phyloP scores from a whole-genome alignment of 2,113 vertebrate species.

The Bujurquina vittata region DNA sequence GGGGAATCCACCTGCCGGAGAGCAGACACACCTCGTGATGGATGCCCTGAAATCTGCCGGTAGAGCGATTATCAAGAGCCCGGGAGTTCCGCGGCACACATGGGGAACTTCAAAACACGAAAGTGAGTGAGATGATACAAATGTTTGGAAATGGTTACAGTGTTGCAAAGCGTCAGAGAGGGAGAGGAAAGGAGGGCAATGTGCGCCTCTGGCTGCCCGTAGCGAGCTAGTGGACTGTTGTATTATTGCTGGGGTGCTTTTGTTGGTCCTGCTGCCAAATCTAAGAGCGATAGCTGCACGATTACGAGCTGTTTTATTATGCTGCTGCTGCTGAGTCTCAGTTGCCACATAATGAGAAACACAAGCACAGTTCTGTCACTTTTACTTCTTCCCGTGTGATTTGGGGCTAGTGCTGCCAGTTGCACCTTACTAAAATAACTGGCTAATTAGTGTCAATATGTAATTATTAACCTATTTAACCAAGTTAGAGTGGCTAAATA shows the following conservation, averaged over 20 bases:
- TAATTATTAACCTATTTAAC: not conserved
- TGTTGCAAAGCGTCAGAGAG: not conserved
- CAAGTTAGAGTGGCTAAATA: not conserved
- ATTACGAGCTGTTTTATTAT: not conserved
- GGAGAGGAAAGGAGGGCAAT: conserved; percentile 1
- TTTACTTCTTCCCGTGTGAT: conserved; percentile 1
- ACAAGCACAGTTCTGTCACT: not conserved
- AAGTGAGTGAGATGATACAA: conserved; percentile 76
- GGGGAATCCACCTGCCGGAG: conserved; percentile 65
- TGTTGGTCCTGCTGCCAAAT: conserved; percentile 23
- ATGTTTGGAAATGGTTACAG: not conserved
- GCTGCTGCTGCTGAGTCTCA: not conserved
- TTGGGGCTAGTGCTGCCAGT: not conserved
- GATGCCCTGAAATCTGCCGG: conserved; percentile 88
- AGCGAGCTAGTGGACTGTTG: conserved; percentile 14
- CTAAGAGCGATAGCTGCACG: not conserved
- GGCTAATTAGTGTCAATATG: not conserved
- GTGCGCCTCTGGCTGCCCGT: not conserved
- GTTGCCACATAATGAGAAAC: not conserved
- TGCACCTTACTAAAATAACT: not conserved
- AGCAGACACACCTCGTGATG: conserved; percentile 76
- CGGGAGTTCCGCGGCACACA: conserved; percentile 85
- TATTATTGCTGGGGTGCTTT: conserved; percentile 23
- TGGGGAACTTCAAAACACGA: conserved; percentile 87
- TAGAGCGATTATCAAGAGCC: conserved; percentile 88